Percentiles rank a stretch among this genome's conserved stretches.
These are phyloP conservation scores for Anhinga anhinga DNA, from an alignment of 2,113 vertebrate species.

Conservation along the genomic window DNA sequence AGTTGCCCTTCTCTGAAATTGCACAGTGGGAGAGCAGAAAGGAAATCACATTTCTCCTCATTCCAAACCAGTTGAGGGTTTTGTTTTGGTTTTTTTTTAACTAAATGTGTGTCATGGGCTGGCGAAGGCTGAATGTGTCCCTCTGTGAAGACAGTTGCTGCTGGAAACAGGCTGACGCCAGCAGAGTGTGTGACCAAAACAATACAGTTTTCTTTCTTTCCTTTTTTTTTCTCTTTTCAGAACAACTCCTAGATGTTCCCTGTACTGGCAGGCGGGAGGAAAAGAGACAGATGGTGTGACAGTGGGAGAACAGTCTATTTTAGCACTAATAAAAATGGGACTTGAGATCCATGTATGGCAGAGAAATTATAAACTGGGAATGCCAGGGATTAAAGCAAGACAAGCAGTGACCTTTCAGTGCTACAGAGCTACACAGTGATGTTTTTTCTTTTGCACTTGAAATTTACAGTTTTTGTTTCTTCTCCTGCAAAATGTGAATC, in stretches of 20 bases:
- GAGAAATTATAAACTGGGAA: constrained; percentile 26
- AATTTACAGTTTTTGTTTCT: not conserved
- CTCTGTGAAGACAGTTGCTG: constrained; percentile 24
- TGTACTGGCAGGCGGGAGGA: constrained; percentile 24
- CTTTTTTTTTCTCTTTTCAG: not conserved
- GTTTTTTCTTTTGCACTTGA: not conserved
- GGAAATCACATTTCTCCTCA: not conserved
- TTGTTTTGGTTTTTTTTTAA: not conserved
- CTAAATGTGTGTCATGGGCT: not conserved
- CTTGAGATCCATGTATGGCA: not conserved
- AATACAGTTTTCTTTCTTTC: constrained; percentile 5
- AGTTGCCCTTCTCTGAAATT: not conserved
- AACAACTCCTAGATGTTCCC: constrained; percentile 54
- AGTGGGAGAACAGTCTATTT: constrained; percentile 69
- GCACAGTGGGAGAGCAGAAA: not conserved
- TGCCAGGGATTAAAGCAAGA: not conserved
- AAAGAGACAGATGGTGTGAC: constrained; percentile 66
- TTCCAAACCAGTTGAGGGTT: not conserved
- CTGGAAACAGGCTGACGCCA: constrained; percentile 40
- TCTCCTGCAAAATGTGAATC: not conserved
- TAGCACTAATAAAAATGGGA: constrained; percentile 69
- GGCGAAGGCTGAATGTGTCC: not conserved
- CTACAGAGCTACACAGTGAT: not conserved
- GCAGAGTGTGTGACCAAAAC: constrained; percentile 60
- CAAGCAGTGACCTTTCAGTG: constrained; percentile 13